phyloP scores from a whole-genome alignment of 1,140 invertebrate genomes.

The Macrotrachela quadricornifera region DNA sequence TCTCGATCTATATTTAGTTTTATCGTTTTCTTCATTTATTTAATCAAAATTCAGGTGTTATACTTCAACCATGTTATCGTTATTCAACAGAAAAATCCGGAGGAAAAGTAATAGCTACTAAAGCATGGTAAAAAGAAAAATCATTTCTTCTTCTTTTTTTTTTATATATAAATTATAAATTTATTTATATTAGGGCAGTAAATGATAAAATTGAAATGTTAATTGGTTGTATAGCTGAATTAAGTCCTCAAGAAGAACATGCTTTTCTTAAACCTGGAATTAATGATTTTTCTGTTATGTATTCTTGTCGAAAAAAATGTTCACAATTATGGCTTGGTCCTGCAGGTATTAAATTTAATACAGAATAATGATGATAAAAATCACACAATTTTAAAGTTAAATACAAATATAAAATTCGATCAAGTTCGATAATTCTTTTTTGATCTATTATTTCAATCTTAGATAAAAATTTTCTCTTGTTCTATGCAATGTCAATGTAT shows the following conservation, averaged over 20 bases:
- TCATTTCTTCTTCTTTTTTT: no score
- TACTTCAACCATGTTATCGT: conserved; percentile 70
- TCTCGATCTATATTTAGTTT: no score
- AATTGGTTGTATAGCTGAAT: conserved; percentile 85
- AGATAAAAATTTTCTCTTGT: no score
- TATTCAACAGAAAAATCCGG: conserved; percentile 85
- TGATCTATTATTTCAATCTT: no score
- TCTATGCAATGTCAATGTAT: no score
- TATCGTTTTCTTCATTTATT: no score
- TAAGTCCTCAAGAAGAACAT: conserved; percentile 72
- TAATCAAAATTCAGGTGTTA: conserved; percentile 44
- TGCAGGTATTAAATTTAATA: conserved; percentile 30
- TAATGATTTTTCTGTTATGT: conserved; percentile 97
- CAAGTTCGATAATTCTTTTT: no score
- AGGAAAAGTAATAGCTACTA: conserved; percentile 81
- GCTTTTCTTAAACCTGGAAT: conserved; percentile 72
- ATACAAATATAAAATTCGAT: no score
- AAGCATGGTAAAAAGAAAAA: conserved; percentile 47
- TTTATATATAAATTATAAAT: conserved; percentile 60
- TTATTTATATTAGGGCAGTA: no score
- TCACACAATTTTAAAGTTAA: no score
- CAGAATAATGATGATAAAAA: no score
- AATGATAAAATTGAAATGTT: conserved; percentile 29
- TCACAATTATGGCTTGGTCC: conserved; percentile 95
- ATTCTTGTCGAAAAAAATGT: conserved; percentile 90